Evolutionary conservation across 1,140 invertebrate species (phyloP), one percentile per base, ranked within the genome.

Genomic region (Rhopalosiphum maidis): DNA sequence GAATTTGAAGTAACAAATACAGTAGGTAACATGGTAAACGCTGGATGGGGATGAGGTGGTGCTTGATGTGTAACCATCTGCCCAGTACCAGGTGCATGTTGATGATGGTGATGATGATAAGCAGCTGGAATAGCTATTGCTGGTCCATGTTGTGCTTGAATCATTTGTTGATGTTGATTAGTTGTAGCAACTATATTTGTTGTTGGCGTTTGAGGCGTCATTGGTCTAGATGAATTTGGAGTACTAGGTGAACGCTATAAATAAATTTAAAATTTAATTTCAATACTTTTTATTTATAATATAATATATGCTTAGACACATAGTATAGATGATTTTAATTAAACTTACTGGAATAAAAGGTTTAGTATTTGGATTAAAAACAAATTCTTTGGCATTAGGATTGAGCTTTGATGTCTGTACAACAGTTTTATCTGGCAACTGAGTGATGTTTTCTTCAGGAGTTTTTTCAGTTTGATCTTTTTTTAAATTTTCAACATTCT

Each of bases 311-410:
- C 60, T 55, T 93, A 88, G 25, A 94, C 3, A 4, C 41, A 41
- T 88, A 89, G 68, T 46, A 25, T 48, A 51, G 35, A 83, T 35
- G 4, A 23, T 82, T 6, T 2, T 41, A 51, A 92, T 82, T 48
- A 25, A 90, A 95, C 97, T 97, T 95, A 98, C 96, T n/a, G 98
- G 97, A 94, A 97, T 97, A 95, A 98, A 98, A 15, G 97, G 96
- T 95, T 98, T 98, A 43, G 97, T 97, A 94, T 97, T 97, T 41
- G 98, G 98, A 96, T 98, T 98, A 90, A 97, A 95, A 30, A 96
- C 95, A 95, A 98, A 98, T 95, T 98, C 97, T 95, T 98, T 98
- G 37, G 98, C 98, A 95, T 98, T 97, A 54, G 98, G 98, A 96
- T 98, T 98, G 55, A 98, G 96, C 1, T 96, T 98, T 37, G 97